Percentiles rank a stretch among this genome's conserved stretches.
Evolutionary conservation across 2,888 invertebrate species (phyloP).

Genomic region (Myopa testacea): DNA sequence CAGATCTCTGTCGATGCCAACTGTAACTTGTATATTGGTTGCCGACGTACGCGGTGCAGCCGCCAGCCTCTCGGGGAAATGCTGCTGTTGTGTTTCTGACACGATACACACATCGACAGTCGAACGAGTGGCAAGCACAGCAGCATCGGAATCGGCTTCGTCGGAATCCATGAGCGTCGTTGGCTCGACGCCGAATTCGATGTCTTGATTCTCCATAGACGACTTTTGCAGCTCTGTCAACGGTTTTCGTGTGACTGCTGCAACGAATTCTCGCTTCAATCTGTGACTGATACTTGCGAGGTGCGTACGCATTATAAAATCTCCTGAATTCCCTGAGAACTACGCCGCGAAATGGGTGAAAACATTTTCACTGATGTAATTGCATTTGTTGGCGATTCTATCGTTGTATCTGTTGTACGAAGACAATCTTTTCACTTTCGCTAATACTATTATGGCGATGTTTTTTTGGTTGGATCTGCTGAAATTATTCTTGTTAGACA

Average conservation of each 20-base stretch:
- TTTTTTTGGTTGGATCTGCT: background rate
- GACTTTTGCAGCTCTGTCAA: background rate
- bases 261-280: background rate
- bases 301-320: constrained; percentile 58
- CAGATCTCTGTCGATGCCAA: constrained; percentile 73
- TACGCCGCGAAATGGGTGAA: constrained; percentile 40
- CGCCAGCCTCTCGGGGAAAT: constrained; percentile 37
- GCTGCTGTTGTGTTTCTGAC: background rate
- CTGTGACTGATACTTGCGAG: constrained; percentile 53
- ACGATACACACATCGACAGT: background rate
- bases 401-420: background rate
- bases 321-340: constrained; percentile 58
- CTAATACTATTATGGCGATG: background rate
- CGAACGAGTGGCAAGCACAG: no score
- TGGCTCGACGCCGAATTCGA: constrained; percentile 61
- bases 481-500: no score
- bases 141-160: constrained; percentile 19
- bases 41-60: constrained; percentile 7
- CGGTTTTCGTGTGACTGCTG: background rate
- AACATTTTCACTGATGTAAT: constrained; percentile 25
- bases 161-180: constrained; percentile 51
- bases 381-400: constrained; percentile 1
- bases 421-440: background rate
- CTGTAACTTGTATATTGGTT: constrained; percentile 68
- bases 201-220: constrained; percentile 33